Conservation (phyloP, 2,797 vertebrate species). For the Danio tinwini region DNA sequence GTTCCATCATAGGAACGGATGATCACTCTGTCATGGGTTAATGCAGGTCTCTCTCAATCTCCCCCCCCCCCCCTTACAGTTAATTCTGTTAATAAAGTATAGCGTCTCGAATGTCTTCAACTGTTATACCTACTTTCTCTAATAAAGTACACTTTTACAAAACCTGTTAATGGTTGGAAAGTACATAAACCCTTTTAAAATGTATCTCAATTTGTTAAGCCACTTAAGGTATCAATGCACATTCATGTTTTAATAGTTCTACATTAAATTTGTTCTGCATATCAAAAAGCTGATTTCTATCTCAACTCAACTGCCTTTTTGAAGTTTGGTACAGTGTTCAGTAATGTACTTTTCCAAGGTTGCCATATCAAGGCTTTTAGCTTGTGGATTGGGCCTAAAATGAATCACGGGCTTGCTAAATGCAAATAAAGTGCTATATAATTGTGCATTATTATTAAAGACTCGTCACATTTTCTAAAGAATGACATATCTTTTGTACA, state of each 20-base stretch:
- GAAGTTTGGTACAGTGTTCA: not conserved
- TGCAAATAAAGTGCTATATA: not conserved
- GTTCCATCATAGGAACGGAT: slow-evolving; percentile 62
- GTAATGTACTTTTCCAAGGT: no score
- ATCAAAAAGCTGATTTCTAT: not conserved
- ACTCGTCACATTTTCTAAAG: not conserved
- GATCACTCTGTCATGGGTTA: slow-evolving; percentile 63
- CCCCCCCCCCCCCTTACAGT: slow-evolving; percentile 41
- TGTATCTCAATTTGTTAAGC: not conserved
- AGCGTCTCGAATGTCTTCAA: slow-evolving; percentile 49
- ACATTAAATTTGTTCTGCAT: slow-evolving; percentile 6
- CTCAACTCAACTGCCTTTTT: not conserved
- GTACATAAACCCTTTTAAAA: slow-evolving; percentile 35
- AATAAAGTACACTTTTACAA: slow-evolving; percentile 21
- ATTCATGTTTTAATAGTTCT: slow-evolving; percentile 10
- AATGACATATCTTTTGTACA: not conserved
- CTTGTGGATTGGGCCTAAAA: not conserved
- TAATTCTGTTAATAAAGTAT: slow-evolving; percentile 60
- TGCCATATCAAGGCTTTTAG: not conserved
- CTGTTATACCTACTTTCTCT: slow-evolving; percentile 45
- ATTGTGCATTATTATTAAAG: not conserved
- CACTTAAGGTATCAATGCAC: slow-evolving; percentile 2
- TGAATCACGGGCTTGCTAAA: not conserved
- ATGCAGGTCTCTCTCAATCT: slow-evolving; percentile 48
- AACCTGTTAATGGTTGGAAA: slow-evolving; percentile 39